Base-by-base conservation (phyloP, 2,113 vertebrate species). In the Oxygymnocypris stewartii region DNA sequence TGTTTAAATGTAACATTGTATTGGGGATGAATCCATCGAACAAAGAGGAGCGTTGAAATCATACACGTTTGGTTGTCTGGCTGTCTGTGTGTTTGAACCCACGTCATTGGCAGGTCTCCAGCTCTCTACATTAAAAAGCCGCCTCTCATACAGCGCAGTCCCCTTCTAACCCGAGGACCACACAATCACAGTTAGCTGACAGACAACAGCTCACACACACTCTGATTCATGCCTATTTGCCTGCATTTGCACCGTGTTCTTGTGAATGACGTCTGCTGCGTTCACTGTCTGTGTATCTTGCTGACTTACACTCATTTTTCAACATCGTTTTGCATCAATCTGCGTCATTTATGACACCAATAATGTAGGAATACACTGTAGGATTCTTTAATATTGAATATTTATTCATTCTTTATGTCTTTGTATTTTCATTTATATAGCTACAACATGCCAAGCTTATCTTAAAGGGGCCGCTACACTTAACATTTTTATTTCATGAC, bases 121-220 rank as follows among this genome's bases (percentile, higher is more conserved):
- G 76, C 44, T 35, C 57, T 69, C 25, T 61, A 35, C 75, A 82
- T 81, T 47, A 89, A 75, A 87, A 85, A 86, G 73, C 88, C 23
- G 18, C 74, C 78, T 87, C 51, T 79, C 83, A 87, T 76, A 67
- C 65, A 67, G 80, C 9, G 14, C 63, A 31, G 51, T 11, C 78
- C 31, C 67, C 31, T 16, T 51, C 35, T 69, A 65, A 69, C 59
- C 28, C 44, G 11, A 75, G 69, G 47, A 79, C 84, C 76, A 69
- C 54, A 85, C 84, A 86, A 23, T 86, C 63, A 74, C 76, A 74
- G 51, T 63, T 61, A 57, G 78, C 77, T 80, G 79, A 47, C 57
- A 82, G 40, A 28, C n/a, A 10, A 31, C 79, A 47, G 40, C 63
- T 65, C 80, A 82, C 80, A 82, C 14, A 69, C 4, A 2, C 80